These are phyloP conservation scores for Drosophila affinis DNA, from an alignment of 2,888 invertebrate species.

Conservation along the genomic window DNA sequence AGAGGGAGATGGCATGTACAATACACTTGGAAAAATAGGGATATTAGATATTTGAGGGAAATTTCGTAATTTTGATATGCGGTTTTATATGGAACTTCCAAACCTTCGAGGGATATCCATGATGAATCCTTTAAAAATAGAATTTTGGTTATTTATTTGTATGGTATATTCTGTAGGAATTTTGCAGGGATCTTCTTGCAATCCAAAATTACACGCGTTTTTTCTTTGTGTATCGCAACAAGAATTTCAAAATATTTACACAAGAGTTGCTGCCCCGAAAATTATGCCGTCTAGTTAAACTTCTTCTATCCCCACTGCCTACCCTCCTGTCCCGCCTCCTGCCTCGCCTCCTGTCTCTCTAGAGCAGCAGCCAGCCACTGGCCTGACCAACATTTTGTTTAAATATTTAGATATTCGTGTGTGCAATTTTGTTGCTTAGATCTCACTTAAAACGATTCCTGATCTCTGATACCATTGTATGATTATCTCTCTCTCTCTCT, in stretches of 20 bases:
- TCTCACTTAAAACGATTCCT: constrained; percentile 31
- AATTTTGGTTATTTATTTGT: too few species aligned
- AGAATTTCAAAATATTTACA: constrained; percentile 76
- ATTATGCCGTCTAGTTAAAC: constrained; percentile 64
- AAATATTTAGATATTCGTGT: constrained; percentile 65
- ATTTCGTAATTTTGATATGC: not conserved
- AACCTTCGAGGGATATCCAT: too few species aligned
- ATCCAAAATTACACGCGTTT: not conserved
- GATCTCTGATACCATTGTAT: constrained; percentile 12
- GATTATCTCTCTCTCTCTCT: not conserved
- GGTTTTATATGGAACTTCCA: too few species aligned
- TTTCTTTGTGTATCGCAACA: not conserved
- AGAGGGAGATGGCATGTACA: not conserved
- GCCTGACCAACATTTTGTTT: constrained; percentile 55
- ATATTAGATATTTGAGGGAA: not conserved
- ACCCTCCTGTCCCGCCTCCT: constrained; percentile 4
- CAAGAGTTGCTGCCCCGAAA: constrained; percentile 46
- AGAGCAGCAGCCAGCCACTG: not conserved
- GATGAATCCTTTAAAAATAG: too few species aligned
- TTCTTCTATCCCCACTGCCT: constrained; percentile 18
- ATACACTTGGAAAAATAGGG: not conserved
- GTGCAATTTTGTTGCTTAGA: constrained; percentile 51
- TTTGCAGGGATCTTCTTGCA: too few species aligned
- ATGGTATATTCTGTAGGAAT: too few species aligned
- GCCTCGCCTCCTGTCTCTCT: too few species aligned